phyloP scores from a whole-genome alignment of 1,140 invertebrate species.

The Acyrthosiphon pisum region DNA sequence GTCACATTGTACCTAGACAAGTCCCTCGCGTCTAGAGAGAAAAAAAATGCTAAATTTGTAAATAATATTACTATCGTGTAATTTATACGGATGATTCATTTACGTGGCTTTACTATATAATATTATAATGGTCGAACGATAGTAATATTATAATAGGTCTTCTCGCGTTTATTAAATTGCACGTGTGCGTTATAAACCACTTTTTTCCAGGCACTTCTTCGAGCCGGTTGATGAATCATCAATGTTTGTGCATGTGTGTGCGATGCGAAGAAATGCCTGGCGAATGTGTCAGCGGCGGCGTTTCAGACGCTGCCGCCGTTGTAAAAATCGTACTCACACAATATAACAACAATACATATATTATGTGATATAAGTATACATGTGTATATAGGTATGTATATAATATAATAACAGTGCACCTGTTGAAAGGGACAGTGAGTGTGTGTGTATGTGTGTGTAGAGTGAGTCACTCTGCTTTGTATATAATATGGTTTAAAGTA shows the following conservation, averaged over 20 bases:
- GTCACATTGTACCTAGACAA: not conserved
- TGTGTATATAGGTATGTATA: no score
- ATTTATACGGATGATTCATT: slow-evolving; percentile 31
- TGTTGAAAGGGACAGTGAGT: not conserved
- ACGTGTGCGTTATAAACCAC: not conserved
- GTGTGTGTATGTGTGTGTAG: no score
- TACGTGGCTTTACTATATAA: not conserved
- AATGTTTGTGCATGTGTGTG: not conserved
- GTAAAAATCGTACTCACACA: not conserved
- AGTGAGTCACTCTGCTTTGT: slow-evolving; percentile 4
- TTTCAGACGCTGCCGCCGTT: slow-evolving; percentile 7
- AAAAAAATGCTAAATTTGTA: not conserved
- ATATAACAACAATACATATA: not conserved
- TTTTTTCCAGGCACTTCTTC: not conserved
- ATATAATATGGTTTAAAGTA: not conserved
- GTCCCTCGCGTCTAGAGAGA: not conserved
- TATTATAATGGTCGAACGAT: not conserved
- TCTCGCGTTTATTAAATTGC: not conserved
- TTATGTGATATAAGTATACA: no score
- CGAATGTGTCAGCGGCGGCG: slow-evolving; percentile 48
- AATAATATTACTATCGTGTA: not conserved
- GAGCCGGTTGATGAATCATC: slow-evolving; percentile 42
- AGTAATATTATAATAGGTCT: not conserved
- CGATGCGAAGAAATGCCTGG: slow-evolving; percentile 37
- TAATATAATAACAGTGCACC: slow-evolving; percentile 5